Percentiles rank a stretch among this genome's conserved stretches.
Conservation (phyloP, 2,797 vertebrate genomes). For the Selene dorsalis region DNA sequence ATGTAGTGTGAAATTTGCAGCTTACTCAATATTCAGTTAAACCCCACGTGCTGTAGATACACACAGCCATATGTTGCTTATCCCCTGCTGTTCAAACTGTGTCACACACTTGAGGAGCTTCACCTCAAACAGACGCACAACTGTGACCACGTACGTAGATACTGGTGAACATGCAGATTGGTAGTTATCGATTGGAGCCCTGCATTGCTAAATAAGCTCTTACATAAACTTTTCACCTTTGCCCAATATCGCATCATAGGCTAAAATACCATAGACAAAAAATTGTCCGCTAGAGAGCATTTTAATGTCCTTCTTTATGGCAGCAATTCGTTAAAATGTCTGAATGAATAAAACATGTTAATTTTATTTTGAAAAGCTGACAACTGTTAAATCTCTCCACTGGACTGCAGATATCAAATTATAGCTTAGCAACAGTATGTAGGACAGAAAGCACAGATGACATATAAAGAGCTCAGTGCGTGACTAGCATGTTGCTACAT, state of each 20-base stretch:
- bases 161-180: neutral
- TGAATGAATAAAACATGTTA: neutral
- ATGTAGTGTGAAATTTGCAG: conserved; percentile 85
- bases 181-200: conserved; percentile 18
- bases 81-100: conserved; percentile 48
- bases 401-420: neutral
- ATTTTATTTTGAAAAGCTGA: neutral
- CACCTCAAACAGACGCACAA: conserved; percentile 40
- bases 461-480: neutral
- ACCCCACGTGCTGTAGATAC: conserved; percentile 40
- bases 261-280: no score
- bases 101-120: conserved; percentile 43
- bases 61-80: conserved; percentile 73
- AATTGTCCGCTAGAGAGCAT: neutral
- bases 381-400: neutral
- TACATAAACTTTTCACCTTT: neutral
- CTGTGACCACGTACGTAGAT: conserved; percentile 17
- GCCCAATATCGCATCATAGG: neutral
- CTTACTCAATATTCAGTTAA: conserved; percentile 80
- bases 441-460: neutral
- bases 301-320: neutral
- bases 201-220: neutral
- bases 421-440: neutral
- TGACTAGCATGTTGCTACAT: neutral
- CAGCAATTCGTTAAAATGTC: neutral